A percentile compares a stretch with the other conserved stretches of the same genome.
Evolutionary conservation across 1,140 invertebrate species (phyloP).

Genomic region (Ctenoplectra terminalis): DNA sequence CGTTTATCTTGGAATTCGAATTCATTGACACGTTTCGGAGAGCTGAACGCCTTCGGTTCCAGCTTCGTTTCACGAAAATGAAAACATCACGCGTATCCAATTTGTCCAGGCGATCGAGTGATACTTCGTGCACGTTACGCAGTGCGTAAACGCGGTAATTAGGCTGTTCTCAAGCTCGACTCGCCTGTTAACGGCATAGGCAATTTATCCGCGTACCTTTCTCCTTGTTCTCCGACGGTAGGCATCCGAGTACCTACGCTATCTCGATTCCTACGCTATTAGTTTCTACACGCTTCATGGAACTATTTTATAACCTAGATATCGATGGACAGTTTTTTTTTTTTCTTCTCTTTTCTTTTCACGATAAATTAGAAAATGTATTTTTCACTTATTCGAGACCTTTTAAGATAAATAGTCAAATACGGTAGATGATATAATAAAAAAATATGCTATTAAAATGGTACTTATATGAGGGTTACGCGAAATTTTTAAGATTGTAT

Average conservation of each 20-base stretch:
- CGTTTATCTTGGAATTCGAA: neutral
- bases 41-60: neutral
- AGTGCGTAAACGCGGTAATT: constrained; percentile 57
- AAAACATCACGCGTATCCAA: constrained; percentile 44
- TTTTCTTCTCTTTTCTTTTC: neutral
- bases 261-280: constrained; percentile 46
- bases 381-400: too few species aligned
- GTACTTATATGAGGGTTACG: neutral
- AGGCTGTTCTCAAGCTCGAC: constrained; percentile 51
- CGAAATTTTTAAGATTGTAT: neutral
- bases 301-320: constrained; percentile 29
- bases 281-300: constrained; percentile 38
- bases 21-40: too few species aligned
- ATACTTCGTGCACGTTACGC: constrained; percentile 34
- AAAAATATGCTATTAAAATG: neutral
- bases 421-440: neutral
- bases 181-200: constrained; percentile 49
- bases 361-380: neutral
- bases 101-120: constrained; percentile 41
- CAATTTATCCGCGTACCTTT: constrained; percentile 61
- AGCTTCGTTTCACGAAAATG: constrained; percentile 11
- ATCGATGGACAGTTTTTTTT: neutral
- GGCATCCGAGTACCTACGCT: constrained; percentile 42
- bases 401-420: neutral
- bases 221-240: constrained; percentile 51